Evolutionary conservation across 2,797 vertebrate genomes (phyloP).

Genomic region (Paramormyrops hopkinsi): DNA sequence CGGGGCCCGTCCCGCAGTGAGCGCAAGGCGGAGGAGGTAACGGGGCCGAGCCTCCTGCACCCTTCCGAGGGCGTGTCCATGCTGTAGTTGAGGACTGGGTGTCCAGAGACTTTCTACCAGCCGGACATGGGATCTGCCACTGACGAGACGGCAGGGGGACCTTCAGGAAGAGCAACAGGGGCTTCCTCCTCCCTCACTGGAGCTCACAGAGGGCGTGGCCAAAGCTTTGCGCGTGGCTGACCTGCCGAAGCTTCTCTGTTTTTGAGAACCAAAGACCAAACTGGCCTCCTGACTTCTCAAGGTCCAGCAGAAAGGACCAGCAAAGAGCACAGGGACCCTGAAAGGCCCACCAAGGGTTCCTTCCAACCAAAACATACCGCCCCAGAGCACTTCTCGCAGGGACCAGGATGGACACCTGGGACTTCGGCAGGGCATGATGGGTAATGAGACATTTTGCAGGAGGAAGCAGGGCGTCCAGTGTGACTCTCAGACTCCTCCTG

Average conservation of each 20-base stretch:
- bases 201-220: neutral
- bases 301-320: neutral
- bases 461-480: neutral
- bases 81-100: constrained; percentile 31
- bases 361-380: neutral
- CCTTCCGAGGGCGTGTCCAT: constrained; percentile 46
- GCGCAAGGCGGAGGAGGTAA: constrained; percentile 41
- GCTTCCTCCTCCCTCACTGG: neutral
- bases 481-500: neutral
- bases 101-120: constrained; percentile 1
- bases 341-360: neutral
- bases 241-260: constrained; percentile 20
- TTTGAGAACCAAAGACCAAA: neutral
- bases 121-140: constrained; percentile 2
- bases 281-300: neutral
- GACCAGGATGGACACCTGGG: neutral
- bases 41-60: constrained; percentile 32
- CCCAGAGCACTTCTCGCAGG: neutral
- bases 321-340: neutral
- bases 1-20: constrained; percentile 34
- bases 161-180: neutral
- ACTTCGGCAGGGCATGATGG: neutral
- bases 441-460: neutral
- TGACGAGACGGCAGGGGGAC: neutral
- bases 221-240: constrained; percentile 20